Base-by-base conservation (phyloP, 1,140 invertebrate genomes). In the Conopomorpha cramerella region DNA sequence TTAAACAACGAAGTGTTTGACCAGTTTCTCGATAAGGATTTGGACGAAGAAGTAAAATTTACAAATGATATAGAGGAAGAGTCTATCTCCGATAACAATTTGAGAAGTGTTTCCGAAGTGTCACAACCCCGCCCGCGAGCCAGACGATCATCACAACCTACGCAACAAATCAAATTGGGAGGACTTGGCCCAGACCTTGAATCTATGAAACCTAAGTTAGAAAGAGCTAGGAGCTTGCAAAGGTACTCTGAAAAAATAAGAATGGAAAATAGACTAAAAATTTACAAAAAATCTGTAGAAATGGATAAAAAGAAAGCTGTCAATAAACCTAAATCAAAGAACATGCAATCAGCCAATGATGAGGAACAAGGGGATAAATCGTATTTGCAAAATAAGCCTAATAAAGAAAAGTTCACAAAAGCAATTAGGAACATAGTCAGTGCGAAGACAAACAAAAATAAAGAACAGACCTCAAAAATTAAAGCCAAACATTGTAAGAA, bases 241-340 rank as follows among this genome's bases (percentile, higher is more conserved):
- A 56, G 71, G 34, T 76, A 76, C 54, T 76, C 71, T 1, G 71
- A 76, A 46, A 68, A 61, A 40, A 62, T 74, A 1, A 57, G 70
- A 49, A 70, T 70, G 60, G 67, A 64, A 43, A 74, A 74, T 40
- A 41, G 65, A 19, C 32, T 74, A 3, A 64, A 48, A 45, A 66
- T 74, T 40, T 74, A 74, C 29, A 72, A 72, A 46, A 64, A 62
- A 34, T 46, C 48, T 1, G 33, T 59, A 12, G 45, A 66, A 44
- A 43, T 39, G 16, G 58, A 70, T 18, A 39, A 50, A 37, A 45
- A 64, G 8, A 52, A 56, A 16, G 44, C 49, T 29, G 14, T 34
- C 1, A 49, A 45, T 29, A 27, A 34, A 12, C 30, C 35, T 8
- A 55, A 43, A 36, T 55, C 19, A n/a, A n/a, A n/a, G n/a, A n/a